Evolutionary conservation across 2,797 vertebrate genomes (phyloP).

Genomic region (Decapterus maruadsi): DNA sequence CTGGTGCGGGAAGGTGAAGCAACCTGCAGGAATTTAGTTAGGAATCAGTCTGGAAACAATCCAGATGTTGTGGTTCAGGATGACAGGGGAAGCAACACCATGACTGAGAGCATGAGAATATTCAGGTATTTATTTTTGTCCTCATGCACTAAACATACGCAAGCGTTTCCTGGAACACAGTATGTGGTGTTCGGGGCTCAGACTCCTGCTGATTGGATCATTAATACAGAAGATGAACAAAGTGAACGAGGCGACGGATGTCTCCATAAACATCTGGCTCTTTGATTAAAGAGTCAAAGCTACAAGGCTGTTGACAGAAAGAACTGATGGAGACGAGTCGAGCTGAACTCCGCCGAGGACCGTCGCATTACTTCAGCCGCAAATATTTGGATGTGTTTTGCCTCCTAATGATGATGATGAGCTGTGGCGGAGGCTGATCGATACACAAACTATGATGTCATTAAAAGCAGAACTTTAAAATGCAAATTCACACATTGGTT

Average conservation of each 20-base stretch:
- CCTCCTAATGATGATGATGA: not conserved
- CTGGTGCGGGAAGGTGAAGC: no score
- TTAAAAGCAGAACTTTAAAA: constrained; percentile 9
- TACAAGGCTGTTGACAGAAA: not conserved
- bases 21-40: no score
- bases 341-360: no score
- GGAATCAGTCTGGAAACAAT: no score
- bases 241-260: no score
- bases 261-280: constrained; percentile 1
- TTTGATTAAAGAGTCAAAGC: not conserved
- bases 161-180: not conserved
- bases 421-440: not conserved
- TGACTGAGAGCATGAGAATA: no score
- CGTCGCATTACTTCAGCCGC: not conserved
- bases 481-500: not conserved
- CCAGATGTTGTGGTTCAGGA: no score
- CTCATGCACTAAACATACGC: not conserved
- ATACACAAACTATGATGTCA: not conserved
- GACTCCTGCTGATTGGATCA: not conserved
- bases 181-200: not conserved
- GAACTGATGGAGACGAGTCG: not conserved
- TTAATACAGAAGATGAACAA: not conserved
- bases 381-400: not conserved
- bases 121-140: not conserved
- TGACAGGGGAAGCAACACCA: no score